Percentiles rank a stretch among this genome's conserved stretches.
phyloP scores from a whole-genome alignment of 2,888 invertebrate genomes.

The Drosophila paramelanica region DNA sequence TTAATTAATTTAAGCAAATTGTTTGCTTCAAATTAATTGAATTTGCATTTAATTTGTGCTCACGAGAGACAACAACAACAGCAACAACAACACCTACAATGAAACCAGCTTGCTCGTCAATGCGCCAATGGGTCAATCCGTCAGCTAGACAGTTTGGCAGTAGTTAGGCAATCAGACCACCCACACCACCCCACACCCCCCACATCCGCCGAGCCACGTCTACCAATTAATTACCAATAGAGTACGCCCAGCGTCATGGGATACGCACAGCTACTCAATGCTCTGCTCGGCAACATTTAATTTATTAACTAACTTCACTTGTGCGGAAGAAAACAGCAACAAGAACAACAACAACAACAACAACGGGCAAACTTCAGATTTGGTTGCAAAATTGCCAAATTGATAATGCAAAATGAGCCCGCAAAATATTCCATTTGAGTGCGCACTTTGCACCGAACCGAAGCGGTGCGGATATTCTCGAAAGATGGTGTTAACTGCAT shows the following conservation, averaged over 20 bases:
- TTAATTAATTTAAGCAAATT: constrained; percentile 84
- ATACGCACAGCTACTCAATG: background rate
- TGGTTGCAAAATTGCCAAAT: constrained; percentile 35
- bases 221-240: constrained; percentile 59
- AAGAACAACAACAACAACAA: constrained; percentile 23
- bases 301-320: constrained; percentile 63
- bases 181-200: background rate
- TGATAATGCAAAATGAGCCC: constrained; percentile 8
- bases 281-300: constrained; percentile 29
- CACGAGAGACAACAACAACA: constrained; percentile 52
- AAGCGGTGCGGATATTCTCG: background rate
- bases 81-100: constrained; percentile 9
- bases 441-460: constrained; percentile 1
- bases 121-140: constrained; percentile 21
- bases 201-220: background rate
- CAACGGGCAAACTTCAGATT: constrained; percentile 1
- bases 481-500: constrained; percentile 9
- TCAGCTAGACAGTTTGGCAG: constrained; percentile 41
- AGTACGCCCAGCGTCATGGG: constrained; percentile 8
- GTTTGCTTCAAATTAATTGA: constrained; percentile 84
- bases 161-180: constrained; percentile 30
- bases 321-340: constrained; percentile 19
- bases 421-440: constrained; percentile 1
- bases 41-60: constrained; percentile 83
- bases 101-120: constrained; percentile 21